A percentile compares a stretch with the other conserved stretches of the same genome.
phyloP scores from a whole-genome alignment of 2,797 vertebrate species.

The Champsocephalus gunnari region DNA sequence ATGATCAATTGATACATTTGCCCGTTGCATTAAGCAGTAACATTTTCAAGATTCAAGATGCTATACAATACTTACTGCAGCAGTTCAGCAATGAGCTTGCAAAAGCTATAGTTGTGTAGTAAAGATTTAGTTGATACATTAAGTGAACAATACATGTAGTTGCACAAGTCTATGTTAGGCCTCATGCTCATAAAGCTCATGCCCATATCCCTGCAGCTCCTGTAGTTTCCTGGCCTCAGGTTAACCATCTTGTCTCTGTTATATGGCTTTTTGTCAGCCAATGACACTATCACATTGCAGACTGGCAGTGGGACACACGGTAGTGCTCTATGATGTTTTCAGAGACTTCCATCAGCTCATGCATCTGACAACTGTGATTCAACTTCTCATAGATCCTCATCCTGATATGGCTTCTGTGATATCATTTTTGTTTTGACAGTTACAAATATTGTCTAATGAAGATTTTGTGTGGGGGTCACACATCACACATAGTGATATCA shows the following conservation, averaged over 20 bases:
- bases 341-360: conserved; percentile 72
- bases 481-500: not conserved
- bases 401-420: conserved; percentile 64
- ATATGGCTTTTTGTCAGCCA: conserved; percentile 71
- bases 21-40: too few species aligned
- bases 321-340: conserved; percentile 70
- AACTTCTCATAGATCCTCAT: conserved; percentile 72
- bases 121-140: conserved; percentile 12
- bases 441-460: not conserved
- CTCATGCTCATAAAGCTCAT: conserved; percentile 70
- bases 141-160: too few species aligned
- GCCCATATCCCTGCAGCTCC: conserved; percentile 67
- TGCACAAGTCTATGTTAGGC: conserved; percentile 36
- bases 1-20: too few species aligned
- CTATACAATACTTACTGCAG: too few species aligned
- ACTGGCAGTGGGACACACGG: conserved; percentile 71
- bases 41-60: too few species aligned
- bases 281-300: conserved; percentile 70
- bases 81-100: too few species aligned
- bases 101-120: not conserved
- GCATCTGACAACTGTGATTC: conserved; percentile 67
- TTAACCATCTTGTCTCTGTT: conserved; percentile 74
- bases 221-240: conserved; percentile 76
- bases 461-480: too few species aligned
- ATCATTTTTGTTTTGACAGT: not conserved